Evolutionary conservation across 2,797 vertebrate genomes (phyloP).

Genomic region (Rhabdophis nuchalis): DNA sequence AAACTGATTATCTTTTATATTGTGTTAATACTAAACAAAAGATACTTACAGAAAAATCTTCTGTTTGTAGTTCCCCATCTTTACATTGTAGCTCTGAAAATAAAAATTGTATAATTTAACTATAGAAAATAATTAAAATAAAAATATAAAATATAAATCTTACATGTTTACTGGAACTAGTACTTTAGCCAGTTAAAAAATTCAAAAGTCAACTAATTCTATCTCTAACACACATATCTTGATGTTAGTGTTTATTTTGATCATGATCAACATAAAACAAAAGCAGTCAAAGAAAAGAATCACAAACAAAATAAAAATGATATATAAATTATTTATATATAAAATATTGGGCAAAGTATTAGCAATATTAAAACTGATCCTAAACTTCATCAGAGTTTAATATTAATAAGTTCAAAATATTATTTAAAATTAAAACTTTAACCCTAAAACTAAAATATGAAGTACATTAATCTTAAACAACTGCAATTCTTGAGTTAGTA

Average conservation of each 20-base stretch:
- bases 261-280: not conserved
- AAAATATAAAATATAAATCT: not conserved
- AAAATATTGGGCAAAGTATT: not conserved
- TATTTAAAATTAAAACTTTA: not conserved
- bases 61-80: conserved; percentile 86
- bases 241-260: not conserved
- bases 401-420: not conserved
- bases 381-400: not conserved
- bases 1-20: not conserved
- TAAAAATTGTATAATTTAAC: conserved; percentile 31
- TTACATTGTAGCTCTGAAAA: conserved; percentile 80
- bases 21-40: not conserved
- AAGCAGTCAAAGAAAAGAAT: not conserved
- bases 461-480: not conserved
- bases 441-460: not conserved
- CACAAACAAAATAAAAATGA: not conserved
- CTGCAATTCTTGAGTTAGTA: no score
- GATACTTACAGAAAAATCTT: conserved; percentile 84
- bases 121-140: not conserved
- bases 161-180: not conserved
- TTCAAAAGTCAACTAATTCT: not conserved
- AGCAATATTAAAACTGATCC: not conserved
- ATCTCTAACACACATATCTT: not conserved
- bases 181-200: not conserved
- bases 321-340: not conserved